These are phyloP conservation scores for Schizothorax lantsangensis DNA, from an alignment of 2,797 vertebrate species.

Conservation along the genomic window DNA sequence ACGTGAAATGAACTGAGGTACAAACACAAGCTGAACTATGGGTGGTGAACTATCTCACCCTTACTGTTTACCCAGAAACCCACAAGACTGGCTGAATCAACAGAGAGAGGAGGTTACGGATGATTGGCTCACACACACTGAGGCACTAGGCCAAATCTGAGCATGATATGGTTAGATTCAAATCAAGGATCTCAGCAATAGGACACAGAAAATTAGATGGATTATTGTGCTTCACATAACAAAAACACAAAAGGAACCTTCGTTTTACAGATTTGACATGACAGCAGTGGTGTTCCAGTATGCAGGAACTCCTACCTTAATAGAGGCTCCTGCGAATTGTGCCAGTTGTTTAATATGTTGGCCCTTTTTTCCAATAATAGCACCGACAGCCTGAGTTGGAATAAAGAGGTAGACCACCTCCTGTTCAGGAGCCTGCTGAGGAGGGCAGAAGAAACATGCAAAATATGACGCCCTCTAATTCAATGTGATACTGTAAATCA, in stretches of 20 bases:
- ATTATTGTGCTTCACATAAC: neutral
- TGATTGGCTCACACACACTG: constrained; percentile 15
- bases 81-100: constrained; percentile 11
- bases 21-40: neutral
- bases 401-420: constrained; percentile 95
- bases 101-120: constrained; percentile 8
- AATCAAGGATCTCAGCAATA: constrained; percentile 19
- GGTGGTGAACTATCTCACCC: constrained; percentile 12
- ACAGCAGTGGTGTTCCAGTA: neutral
- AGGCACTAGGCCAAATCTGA: constrained; percentile 12
- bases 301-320: constrained; percentile 85
- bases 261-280: neutral
- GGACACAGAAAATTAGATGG: neutral
- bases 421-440: constrained; percentile 87
- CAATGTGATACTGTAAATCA: neutral
- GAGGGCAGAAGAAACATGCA: constrained; percentile 9
- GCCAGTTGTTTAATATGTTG: constrained; percentile 95
- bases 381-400: constrained; percentile 93
- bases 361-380: constrained; percentile 95
- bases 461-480: neutral
- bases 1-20: neutral
- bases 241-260: neutral
- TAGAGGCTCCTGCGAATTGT: constrained; percentile 91
- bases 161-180: constrained; percentile 4
- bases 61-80: constrained; percentile 3